Base-by-base conservation (phyloP, 2,888 invertebrate genomes). In the Rugalucina vietnamica region DNA sequence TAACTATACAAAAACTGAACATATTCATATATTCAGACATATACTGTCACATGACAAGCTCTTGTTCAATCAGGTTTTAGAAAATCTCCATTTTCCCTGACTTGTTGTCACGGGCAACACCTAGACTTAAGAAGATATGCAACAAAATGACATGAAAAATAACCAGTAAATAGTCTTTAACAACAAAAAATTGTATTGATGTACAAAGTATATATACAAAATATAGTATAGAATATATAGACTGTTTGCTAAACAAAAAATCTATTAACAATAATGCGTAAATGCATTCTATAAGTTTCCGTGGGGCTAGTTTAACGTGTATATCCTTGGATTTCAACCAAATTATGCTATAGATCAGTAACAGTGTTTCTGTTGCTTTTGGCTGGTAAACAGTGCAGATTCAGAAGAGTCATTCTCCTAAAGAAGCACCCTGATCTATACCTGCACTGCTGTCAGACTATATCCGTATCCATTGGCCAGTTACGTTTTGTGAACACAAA, bases 201-300 rank as follows among this genome's bases (percentile, higher is more conserved):
- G 34, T 65, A 65, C 34, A 65, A 65, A 65, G 34, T 65, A n/a
- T n/a, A 65, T 34, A 65, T 65, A 65, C 34, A 65, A 32, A 65
- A 65, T 34, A 65, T 21, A 65, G 24, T 18, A 65, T 18, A 65
- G 32, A 65, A 34, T 18, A 65, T 18, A 65, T 65, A 32, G 32
- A 1, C 34, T 65, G n/a, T 65, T 18, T 18, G 12, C 65, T 65
- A 65, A 65, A 65, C 65, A 34, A 65, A 34, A 65, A 18, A 27
- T 34, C 29, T 29, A 60, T 60, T 29, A 60, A 65, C 65, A 65
- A 65, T 18, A 65, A 65, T 65, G 65, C 65, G 34, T 21, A 65
- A 65, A 8, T 32, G 65, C 65, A 65, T 65, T 57, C 29, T 3
- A 34, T 34, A 34, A 65, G 34, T 32, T 65, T 65, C 24, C 21